These are phyloP conservation scores for Sinocyclocheilus rhinocerous DNA, from an alignment of 2,113 vertebrate species.

Conservation along the genomic window DNA sequence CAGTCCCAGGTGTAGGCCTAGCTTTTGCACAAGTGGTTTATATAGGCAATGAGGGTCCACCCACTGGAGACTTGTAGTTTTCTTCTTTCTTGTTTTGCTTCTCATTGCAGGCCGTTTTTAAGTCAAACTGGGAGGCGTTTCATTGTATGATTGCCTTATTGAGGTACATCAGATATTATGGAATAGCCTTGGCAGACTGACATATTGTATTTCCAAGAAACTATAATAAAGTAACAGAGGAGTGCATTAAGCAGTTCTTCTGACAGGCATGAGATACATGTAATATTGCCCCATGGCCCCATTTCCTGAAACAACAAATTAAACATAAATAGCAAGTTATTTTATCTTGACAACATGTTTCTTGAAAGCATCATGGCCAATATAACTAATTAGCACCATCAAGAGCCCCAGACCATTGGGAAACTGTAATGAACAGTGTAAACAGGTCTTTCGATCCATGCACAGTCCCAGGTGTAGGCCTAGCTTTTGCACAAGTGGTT, in stretches of 20 bases:
- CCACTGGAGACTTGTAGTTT: background rate
- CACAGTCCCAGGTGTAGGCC: background rate
- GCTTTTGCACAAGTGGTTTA: background rate
- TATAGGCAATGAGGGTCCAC: background rate
- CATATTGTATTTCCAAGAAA: background rate
- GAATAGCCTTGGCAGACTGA: background rate
- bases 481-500: background rate
- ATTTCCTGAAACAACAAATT: background rate
- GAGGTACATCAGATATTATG: background rate
- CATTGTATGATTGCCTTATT: background rate
- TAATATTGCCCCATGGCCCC: background rate
- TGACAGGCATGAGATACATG: background rate
- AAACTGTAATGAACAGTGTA: background rate
- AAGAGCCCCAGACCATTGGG: background rate
- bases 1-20: background rate
- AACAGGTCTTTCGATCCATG: background rate
- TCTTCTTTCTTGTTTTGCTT: background rate
- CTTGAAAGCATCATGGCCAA: background rate
- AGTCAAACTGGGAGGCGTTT: background rate
- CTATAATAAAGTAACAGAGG: background rate
- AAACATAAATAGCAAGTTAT: background rate
- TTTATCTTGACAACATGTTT: background rate
- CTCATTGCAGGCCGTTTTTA: background rate
- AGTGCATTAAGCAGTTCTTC: background rate
- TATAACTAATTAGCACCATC: background rate